Percentiles rank a stretch among this genome's conserved stretches.
Conservation (phyloP, 2,113 vertebrate genomes). For the Trichomycterus rosablanca region DNA sequence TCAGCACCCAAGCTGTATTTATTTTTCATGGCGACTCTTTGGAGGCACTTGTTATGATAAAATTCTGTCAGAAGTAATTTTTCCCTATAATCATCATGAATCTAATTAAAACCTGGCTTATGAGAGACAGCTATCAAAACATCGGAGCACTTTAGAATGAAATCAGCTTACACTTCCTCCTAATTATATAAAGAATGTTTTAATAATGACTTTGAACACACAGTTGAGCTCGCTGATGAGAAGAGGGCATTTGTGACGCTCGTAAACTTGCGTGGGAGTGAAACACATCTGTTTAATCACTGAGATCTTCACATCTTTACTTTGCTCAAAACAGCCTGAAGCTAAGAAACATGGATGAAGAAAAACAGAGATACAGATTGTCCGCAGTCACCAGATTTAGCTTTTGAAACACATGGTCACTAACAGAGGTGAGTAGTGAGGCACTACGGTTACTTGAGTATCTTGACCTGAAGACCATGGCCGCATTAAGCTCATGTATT, state of each 20-base stretch:
- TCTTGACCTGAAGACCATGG: not conserved
- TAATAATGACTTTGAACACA: conserved; percentile 1
- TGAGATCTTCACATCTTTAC: conserved; percentile 15
- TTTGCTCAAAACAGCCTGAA: conserved; percentile 21
- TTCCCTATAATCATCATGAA: conserved; percentile 16
- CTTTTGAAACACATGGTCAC: conserved; percentile 9
- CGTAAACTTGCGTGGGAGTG: conserved; percentile 28
- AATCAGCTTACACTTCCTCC: conserved; percentile 7
- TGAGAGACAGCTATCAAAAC: conserved; percentile 34
- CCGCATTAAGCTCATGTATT: no score
- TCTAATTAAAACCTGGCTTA: conserved; percentile 14
- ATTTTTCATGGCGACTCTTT: conserved; percentile 21
- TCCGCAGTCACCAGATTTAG: conserved; percentile 4
- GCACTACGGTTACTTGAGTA: not conserved
- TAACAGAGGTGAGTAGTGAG: not conserved
- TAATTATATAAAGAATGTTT: conserved; percentile 14
- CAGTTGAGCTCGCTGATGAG: conserved; percentile 28
- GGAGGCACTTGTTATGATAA: conserved; percentile 21
- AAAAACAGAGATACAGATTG: conserved; percentile 16
- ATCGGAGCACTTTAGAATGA: conserved; percentile 11
- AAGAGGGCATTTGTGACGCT: conserved; percentile 20
- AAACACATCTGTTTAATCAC: conserved; percentile 41
- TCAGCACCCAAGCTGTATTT: conserved; percentile 26
- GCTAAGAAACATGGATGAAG: conserved; percentile 25
- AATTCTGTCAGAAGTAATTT: conserved; percentile 17